phyloP scores from a whole-genome alignment of 1,140 invertebrate species.

The Stratiolaelaps scimitus region DNA sequence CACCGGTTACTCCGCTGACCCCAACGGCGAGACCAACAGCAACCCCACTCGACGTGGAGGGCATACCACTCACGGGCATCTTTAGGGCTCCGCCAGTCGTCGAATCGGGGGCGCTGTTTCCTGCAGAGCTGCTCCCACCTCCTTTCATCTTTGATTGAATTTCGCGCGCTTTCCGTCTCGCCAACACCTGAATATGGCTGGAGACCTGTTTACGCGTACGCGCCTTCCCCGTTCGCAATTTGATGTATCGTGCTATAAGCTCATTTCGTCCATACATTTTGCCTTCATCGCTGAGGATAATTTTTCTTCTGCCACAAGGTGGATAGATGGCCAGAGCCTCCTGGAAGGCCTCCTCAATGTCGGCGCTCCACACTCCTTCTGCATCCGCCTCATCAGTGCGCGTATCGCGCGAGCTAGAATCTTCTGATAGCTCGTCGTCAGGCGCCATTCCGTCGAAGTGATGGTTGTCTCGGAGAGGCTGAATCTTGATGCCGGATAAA shows the following conservation, averaged over 20 bases:
- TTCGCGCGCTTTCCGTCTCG: constrained; percentile 89
- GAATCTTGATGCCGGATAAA: no score
- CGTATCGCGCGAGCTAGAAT: constrained; percentile 30
- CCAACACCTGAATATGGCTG: constrained; percentile 97
- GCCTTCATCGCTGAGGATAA: constrained; percentile 98
- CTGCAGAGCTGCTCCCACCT: constrained; percentile 39
- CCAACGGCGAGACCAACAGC: constrained; percentile 20
- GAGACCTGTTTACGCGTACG: constrained; percentile 98
- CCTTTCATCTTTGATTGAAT: constrained; percentile 95
- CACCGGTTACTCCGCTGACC: neutral
- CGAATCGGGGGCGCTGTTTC: neutral
- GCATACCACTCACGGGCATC: neutral
- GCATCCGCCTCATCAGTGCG: constrained; percentile 63
- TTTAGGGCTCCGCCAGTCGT: neutral
- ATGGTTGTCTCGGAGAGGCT: no score
- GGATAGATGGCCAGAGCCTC: constrained; percentile 99
- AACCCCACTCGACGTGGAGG: constrained; percentile 10
- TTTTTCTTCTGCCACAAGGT: constrained; percentile 95
- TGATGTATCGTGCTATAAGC: constrained; percentile 97
- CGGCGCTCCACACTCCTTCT: constrained; percentile 98
- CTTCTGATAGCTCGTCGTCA: constrained; percentile 25
- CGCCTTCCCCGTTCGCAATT: constrained; percentile 95
- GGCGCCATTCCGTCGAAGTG: constrained; percentile 11
- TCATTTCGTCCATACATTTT: constrained; percentile 99
- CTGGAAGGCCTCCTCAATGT: constrained; percentile 99